These are phyloP conservation scores for Rhinoraja longicauda DNA, from an alignment of 2,797 vertebrate genomes.

Conservation along the genomic window DNA sequence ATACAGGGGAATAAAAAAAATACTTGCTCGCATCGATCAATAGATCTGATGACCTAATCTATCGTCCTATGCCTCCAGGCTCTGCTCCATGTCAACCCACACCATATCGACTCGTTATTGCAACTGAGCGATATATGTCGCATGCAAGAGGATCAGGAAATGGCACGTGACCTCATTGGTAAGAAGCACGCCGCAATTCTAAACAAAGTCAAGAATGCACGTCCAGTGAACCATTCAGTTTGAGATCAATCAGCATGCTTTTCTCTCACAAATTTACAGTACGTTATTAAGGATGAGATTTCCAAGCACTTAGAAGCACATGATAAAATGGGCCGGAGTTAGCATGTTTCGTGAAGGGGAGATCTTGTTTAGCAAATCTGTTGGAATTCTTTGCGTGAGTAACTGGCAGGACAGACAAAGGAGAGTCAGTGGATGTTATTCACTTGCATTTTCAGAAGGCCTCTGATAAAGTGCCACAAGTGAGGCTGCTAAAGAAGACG, in stretches of 20 bases:
- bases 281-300: too few species aligned
- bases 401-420: too few species aligned
- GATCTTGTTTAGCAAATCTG: too few species aligned
- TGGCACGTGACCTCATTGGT: constrained; percentile 88
- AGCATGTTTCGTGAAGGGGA: too few species aligned
- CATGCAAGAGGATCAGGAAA: constrained; percentile 94
- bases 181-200: constrained; percentile 45
- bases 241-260: not conserved
- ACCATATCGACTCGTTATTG: constrained; percentile 88
- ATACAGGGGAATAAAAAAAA: not conserved
- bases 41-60: not conserved
- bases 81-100: constrained; percentile 83
- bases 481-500: too few species aligned
- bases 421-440: too few species aligned
- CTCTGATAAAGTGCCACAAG: too few species aligned
- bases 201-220: not conserved
- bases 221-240: not conserved
- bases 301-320: too few species aligned
- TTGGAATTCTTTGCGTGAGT: too few species aligned
- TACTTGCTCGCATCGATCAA: not conserved
- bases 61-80: constrained; percentile 55
- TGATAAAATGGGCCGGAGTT: too few species aligned
- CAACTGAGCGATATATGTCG: constrained; percentile 93
- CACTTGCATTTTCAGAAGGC: too few species aligned
- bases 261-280: not conserved